phyloP scores from a whole-genome alignment of 2,113 vertebrate genomes.

The Elanus axillaris region DNA sequence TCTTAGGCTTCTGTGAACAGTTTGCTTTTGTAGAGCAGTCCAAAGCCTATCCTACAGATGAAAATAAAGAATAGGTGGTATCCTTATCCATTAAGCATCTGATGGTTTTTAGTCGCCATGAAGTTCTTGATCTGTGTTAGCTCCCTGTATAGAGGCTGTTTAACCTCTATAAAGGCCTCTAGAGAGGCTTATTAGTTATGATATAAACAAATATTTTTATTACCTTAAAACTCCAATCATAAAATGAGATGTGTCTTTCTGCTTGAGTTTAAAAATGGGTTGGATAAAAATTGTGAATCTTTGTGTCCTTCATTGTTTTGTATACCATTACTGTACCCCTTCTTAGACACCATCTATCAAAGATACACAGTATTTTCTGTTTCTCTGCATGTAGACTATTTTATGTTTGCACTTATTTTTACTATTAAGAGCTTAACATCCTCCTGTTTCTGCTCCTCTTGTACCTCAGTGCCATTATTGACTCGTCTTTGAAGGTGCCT shows the following conservation, averaged over 20 bases:
- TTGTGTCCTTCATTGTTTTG: not conserved
- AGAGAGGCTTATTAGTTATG: not conserved
- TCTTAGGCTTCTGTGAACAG: not conserved
- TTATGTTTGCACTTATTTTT: not conserved
- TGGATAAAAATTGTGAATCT: not conserved
- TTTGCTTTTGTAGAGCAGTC: not conserved
- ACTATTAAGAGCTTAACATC: not conserved
- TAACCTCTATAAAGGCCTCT: not conserved
- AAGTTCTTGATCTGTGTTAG: not conserved
- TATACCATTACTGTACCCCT: not conserved
- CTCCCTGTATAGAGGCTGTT: not conserved
- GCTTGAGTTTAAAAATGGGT: not conserved
- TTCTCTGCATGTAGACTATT: not conserved
- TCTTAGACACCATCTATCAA: not conserved
- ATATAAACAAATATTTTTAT: not conserved
- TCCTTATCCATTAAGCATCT: not conserved
- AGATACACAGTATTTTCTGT: not conserved
- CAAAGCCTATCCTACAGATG: not conserved
- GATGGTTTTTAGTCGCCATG: not conserved
- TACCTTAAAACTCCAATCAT: not conserved
- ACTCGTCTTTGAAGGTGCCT: not conserved
- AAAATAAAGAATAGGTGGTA: not conserved
- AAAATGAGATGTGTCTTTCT: not conserved
- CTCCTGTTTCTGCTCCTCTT: not conserved
- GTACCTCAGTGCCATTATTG: not conserved